These are phyloP conservation scores for Microtus richardsoni DNA, from an alignment of 2,113 vertebrate genomes.

Conservation along the genomic window DNA sequence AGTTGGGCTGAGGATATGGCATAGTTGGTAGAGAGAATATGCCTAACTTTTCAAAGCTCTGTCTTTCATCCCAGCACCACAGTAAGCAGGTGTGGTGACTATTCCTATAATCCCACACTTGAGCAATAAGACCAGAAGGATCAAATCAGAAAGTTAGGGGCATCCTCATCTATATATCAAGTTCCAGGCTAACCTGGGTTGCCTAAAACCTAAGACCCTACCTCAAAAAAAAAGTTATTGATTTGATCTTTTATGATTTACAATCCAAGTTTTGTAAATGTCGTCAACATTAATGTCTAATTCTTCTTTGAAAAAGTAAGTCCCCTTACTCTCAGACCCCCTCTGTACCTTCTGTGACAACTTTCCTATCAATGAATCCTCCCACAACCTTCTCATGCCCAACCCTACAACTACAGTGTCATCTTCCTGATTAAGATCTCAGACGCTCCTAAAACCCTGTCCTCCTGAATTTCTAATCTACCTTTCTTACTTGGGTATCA, in stretches of 20 bases:
- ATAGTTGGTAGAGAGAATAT: neutral
- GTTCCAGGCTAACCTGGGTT: neutral
- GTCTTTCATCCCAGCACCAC: neutral
- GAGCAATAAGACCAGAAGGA: neutral
- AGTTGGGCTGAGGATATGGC: neutral
- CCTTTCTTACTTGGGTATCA: neutral
- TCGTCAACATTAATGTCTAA: constrained; percentile 4
- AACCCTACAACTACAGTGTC: neutral
- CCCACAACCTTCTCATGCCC: neutral
- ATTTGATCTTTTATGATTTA: neutral
- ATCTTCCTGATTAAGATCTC: constrained; percentile 42
- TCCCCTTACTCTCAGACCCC: neutral
- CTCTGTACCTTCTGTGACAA: neutral
- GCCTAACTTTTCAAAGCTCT: neutral
- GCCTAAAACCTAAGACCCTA: neutral
- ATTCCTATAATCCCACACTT: neutral
- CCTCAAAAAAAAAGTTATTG: neutral
- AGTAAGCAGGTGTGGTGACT: neutral
- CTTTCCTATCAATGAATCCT: neutral
- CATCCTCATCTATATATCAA: neutral
- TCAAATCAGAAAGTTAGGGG: neutral
- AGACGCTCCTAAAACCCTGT: neutral
- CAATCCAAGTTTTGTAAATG: neutral
- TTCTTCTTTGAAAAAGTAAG: constrained; percentile 5
- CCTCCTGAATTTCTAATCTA: neutral